Conservation (phyloP, 1,140 invertebrate species). For the Limonius californicus region DNA sequence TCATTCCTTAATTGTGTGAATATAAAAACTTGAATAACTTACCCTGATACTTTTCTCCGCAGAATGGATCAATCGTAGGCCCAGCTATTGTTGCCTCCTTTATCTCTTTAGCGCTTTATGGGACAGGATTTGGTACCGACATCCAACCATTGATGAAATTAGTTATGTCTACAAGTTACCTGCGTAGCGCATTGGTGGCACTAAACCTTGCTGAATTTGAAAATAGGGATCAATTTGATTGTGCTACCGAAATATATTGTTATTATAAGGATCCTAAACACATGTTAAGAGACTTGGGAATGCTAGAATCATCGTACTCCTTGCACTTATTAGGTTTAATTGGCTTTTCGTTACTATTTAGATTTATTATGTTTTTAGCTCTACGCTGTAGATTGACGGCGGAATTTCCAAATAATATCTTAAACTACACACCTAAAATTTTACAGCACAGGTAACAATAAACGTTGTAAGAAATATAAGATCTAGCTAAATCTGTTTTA, state of each 20-base stretch:
- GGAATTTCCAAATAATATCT: too few relatives aligned
- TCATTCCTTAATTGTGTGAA: too few relatives aligned
- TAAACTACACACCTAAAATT: too few relatives aligned
- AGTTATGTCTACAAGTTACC: slow-evolving; percentile 55
- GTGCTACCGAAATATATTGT: slow-evolving; percentile 55
- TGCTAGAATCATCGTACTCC: slow-evolving; percentile 19
- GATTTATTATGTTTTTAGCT: slow-evolving; percentile 29
- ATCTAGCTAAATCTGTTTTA: too few relatives aligned
- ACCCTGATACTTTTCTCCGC: not conserved
- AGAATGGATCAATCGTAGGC: not conserved
- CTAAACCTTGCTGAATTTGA: slow-evolving; percentile 54
- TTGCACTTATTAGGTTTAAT: slow-evolving; percentile 28
- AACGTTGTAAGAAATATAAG: too few relatives aligned
- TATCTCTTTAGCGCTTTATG: slow-evolving; percentile 29
- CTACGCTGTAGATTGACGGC: slow-evolving; percentile 17
- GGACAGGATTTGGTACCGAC: slow-evolving; percentile 45
- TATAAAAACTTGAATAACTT: too few relatives aligned
- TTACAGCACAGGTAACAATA: too few relatives aligned
- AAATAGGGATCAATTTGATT: slow-evolving; percentile 46
- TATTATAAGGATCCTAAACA: slow-evolving; percentile 46
- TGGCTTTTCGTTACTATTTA: slow-evolving; percentile 30
- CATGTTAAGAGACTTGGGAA: slow-evolving; percentile 35
- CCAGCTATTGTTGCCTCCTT: not conserved
- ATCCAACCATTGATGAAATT: slow-evolving; percentile 54
- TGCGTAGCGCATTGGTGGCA: slow-evolving; percentile 56